A percentile compares a stretch with the other conserved stretches of the same genome.
phyloP scores from a whole-genome alignment of 2,797 vertebrate species.

The Otolemur crassicaudatus region DNA sequence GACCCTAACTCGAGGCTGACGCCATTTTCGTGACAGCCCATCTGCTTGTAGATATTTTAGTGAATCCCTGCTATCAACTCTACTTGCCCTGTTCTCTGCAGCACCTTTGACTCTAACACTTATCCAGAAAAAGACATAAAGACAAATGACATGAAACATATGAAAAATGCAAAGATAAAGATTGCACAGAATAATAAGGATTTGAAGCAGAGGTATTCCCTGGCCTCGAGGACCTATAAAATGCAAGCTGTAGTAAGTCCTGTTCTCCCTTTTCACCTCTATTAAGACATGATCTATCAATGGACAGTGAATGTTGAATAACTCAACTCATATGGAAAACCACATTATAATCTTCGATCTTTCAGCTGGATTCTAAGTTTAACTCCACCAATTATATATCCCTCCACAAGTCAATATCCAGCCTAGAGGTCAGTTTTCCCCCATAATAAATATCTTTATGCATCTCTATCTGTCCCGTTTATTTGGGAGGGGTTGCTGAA shows the following conservation, averaged over 20 bases:
- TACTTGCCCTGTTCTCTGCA: too few species aligned
- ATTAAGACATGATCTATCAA: not conserved
- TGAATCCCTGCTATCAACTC: too few species aligned
- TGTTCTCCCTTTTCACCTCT: not conserved
- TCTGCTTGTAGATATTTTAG: too few species aligned
- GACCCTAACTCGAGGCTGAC: too few species aligned
- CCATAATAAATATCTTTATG: slow-evolving; percentile 29
- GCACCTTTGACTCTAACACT: not conserved
- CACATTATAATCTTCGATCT: not conserved
- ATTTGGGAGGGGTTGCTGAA: not conserved
- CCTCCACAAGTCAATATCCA: not conserved
- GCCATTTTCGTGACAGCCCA: too few species aligned
- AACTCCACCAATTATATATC: not conserved
- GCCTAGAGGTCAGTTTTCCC: not conserved
- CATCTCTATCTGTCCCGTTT: slow-evolving; percentile 2
- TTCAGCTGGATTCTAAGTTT: not conserved
- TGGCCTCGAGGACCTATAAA: not conserved
- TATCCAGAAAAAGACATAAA: not conserved
- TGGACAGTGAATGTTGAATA: not conserved
- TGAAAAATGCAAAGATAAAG: not conserved
- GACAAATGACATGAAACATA: not conserved
- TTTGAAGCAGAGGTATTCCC: not conserved
- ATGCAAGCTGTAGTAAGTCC: not conserved
- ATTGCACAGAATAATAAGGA: not conserved
- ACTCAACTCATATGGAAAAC: not conserved